Evolutionary conservation across 2,797 vertebrate genomes (phyloP), one percentile per base, ranked within the genome.

Genomic region (Micromesistius poutassou): DNA sequence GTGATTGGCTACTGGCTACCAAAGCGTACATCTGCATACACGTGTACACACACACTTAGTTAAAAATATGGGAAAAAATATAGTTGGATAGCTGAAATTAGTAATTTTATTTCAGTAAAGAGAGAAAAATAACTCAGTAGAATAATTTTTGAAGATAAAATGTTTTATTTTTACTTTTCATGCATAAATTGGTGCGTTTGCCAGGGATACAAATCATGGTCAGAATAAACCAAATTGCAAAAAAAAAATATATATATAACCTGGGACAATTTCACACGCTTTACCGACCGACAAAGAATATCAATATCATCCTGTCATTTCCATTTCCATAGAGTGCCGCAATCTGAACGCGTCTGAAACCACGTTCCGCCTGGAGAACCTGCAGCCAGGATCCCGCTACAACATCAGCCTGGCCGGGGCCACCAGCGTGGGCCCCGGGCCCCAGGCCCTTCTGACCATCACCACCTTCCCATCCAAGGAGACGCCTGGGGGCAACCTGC

Each of bases 341-440:
- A 92, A 89, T 13, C 75, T 92, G 75, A 74, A 87, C 28, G 33
- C 77, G 10, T 87, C 82, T 40, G 1, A 80, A 30, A 81, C 25
- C 2, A 66, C 77, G 8, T 50, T 87, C 77, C 72, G 0, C 5
- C 76, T 94, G 74, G 66, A 82, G 71, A 85, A 91, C 19, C 72
- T 94, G 80, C 83, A 33, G 0, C 82, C 90, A 0, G 87, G 72
- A 31, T 33, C 81, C 0, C 85, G 73, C 28, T 94, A 94, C 79
- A 86, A 82, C 36, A 75, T 93, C 81, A 88, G 73, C 66, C 74
- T 94, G 33, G 84, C 80, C 0, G 91, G 83, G 74, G 87, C 83
- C 74, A 93, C 93, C 2, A 10, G 1, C 40, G 40, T 0, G 1
- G 93, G 93, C 33, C 62, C 82, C 40, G 93, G 93, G 35, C 88